A percentile compares a stretch with the other conserved stretches of the same genome.
These are phyloP conservation scores for Stercorarius parasiticus DNA, from an alignment of 2,113 vertebrate genomes.

Conservation along the genomic window DNA sequence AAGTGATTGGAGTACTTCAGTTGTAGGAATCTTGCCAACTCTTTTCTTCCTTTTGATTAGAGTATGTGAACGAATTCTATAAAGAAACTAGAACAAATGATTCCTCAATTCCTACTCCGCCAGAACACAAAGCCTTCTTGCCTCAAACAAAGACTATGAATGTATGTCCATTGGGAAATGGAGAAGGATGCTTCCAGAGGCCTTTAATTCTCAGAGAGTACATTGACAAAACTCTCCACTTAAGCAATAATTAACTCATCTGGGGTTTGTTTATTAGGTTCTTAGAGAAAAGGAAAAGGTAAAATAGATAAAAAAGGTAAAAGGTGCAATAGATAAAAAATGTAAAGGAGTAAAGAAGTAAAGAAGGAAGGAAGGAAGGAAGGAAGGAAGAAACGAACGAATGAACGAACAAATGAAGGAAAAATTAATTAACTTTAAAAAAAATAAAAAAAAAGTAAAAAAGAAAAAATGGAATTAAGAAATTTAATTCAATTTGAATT, in stretches of 20 bases:
- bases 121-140: neutral
- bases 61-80: neutral
- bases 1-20: neutral
- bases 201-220: neutral
- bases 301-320: too few relatives aligned
- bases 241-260: neutral
- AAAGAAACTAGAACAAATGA: neutral
- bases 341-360: too few relatives aligned
- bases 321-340: too few relatives aligned
- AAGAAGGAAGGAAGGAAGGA: neutral
- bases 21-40: neutral
- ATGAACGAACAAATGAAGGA: neutral
- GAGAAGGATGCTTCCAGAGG: neutral
- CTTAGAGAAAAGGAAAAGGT: neutral
- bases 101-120: neutral
- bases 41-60: neutral
- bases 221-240: neutral
- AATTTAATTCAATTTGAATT: neutral
- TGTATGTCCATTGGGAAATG: neutral
- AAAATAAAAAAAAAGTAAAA: neutral
- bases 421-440: neutral
- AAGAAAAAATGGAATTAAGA: neutral
- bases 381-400: neutral
- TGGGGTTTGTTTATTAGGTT: neutral
- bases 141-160: neutral